Evolutionary conservation across 2,888 invertebrate genomes (phyloP), one percentile per base, ranked within the genome.

Genomic region (Lasius platythorax): DNA sequence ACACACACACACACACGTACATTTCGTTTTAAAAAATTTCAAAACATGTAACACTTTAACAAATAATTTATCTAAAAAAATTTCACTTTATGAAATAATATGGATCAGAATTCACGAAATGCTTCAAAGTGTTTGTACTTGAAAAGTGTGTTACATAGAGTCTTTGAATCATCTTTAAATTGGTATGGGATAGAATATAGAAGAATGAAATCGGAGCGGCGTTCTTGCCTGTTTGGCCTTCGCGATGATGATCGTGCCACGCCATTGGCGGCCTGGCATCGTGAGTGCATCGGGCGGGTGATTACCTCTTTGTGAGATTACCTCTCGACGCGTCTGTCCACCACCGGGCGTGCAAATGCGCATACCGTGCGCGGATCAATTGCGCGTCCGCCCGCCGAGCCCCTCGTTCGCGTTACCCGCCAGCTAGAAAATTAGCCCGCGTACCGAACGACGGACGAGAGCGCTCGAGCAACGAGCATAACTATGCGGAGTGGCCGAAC

Each of bases 231-330:
- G 33, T 73, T 79, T 79, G 23, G 33, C 46, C 61, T 46, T 81
- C 61, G 46, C 79, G 46, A 73, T 61, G 61, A 79, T 79, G 58
- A 58, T 58, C 43, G 74, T 78, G 58, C 56, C 72, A 15, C 37
- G 72, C 70, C 72, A 56, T 37, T 53, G 70, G 40, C 43, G 40
- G 40, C 23, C 37, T 15, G 56, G 70, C 40, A 73, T 73, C 33
- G 43, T 12, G 40, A 70, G 56, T n/a, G 53, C n/a, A 37, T 11
- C 74, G n/a, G 50, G 11, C 30, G n/a, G 61, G 2, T 73, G 75
- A 64, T 76, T n/a, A 67, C 30, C 75, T 72, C 73, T 82, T 84
- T 74, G 67, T 74, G 58, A 67, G 78, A 66, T 73, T 73, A 84
- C 70, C 53, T 46, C 74, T 74, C 46, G 58, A 79, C 73, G 33